Evolutionary conservation across 2,888 invertebrate species (phyloP), one percentile per base, ranked within the genome.

Genomic region (Acholoe squamosa): DNA sequence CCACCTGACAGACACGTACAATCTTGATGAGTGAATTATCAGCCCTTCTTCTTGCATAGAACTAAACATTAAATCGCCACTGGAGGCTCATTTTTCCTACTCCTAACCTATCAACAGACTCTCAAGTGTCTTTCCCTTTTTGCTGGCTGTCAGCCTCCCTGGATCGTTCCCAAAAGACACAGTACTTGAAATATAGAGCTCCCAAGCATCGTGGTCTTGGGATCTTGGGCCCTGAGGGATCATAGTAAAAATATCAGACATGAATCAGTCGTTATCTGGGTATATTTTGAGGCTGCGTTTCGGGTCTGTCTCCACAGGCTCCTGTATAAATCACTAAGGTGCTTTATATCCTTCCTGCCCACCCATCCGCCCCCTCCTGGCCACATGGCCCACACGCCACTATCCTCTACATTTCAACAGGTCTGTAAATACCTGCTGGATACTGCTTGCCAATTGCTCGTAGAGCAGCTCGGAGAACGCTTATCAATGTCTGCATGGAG

Each of bases 391-490:
- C 34, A 43, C 80, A 19, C 80, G 34, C 22, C 43, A 33, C 34
- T 43, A 14, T 28, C 28, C 71, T 28, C 14, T 16, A 28, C 28
- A 71, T 71, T 71, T 71, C 71, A 71, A 28, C 71, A 71, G 71
- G 31, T 71, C 28, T 28, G 71, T 71, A 71, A 71, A 71, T 71
- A 71, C 28, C 71, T 28, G 71, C n/a, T 71, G 71, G 71, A 71
- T 71, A 71, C 71, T 71, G 25, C 71, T 71, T 28, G 25, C 71
- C 71, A 28, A 28, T 28, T 28, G 71, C 71, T 28, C 71, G 19
- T 25, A 5, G 71, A 71, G 71, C 14, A 14, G 71, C 31, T 71
- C 71, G 71, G 14, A 22, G 71, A 28, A 71, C 0, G 5, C 14
- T 25, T 71, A 14, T 67, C 67, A 67, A 28, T 71, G 14, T 14